phyloP scores from a whole-genome alignment of 2,113 vertebrate species.

The Glaucidium brasilianum region DNA sequence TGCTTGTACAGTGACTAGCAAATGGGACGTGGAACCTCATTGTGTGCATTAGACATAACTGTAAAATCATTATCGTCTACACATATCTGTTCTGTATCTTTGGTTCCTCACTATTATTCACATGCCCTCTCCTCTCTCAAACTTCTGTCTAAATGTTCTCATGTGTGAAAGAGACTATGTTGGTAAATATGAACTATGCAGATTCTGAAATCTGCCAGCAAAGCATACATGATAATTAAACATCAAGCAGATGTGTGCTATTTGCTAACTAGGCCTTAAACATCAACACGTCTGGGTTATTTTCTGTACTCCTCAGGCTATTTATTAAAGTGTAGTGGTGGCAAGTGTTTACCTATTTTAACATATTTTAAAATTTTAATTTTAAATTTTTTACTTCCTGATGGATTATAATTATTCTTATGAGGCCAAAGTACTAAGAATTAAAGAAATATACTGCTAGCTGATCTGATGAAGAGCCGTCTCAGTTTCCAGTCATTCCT shows the following conservation, averaged over 20 bases:
- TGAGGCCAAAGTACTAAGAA: conserved; percentile 11
- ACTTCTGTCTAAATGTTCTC: not conserved
- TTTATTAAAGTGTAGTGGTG: conserved; percentile 36
- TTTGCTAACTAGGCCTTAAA: conserved; percentile 59
- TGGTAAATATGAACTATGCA: conserved; percentile 24
- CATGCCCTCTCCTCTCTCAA: not conserved
- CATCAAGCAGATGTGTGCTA: conserved; percentile 22
- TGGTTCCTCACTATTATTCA: not conserved
- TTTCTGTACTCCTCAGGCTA: conserved; percentile 18
- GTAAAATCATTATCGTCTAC: conserved; percentile 20
- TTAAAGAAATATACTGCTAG: conserved; percentile 53
- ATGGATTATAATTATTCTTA: conserved; percentile 29
- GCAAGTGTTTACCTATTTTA: conserved; percentile 56
- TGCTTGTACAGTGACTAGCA: not conserved
- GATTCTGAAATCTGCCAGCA: conserved; percentile 6
- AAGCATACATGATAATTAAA: conserved; percentile 43
- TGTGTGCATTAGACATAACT: not conserved
- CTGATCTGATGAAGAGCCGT: conserved; percentile 42
- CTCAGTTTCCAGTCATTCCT: conserved; percentile 30
- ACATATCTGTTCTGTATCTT: not conserved
- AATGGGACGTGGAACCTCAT: not conserved
- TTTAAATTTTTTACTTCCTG: conserved; percentile 35
- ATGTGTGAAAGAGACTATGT: not conserved
- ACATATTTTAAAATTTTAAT: conserved; percentile 4
- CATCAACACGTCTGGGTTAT: conserved; percentile 3